Evolutionary conservation across 2,113 vertebrate genomes (phyloP), one percentile per base, ranked within the genome.

Genomic region (Shinisaurus crocodilurus): DNA sequence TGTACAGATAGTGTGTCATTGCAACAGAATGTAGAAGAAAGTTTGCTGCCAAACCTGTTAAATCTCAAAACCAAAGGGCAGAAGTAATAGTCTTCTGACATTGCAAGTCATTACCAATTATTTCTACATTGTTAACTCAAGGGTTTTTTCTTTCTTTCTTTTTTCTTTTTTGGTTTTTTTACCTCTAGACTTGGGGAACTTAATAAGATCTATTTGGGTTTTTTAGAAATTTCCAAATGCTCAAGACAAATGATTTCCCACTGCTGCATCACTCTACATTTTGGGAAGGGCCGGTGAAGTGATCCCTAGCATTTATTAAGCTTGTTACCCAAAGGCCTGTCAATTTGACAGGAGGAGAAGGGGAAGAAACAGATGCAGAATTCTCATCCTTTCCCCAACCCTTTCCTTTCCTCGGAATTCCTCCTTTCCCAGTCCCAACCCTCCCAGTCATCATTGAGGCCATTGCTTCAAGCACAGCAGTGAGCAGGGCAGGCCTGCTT

Each of bases 71-170:
- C 37, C 79, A 92, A 87, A 70, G 60, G 85, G 72, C 89, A 87
- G 79, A 87, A 90, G 86, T 84, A 92, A 92, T 87, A 67, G 18
- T 84, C 48, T 57, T 82, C 45, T 90, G 84, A 90, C 80, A 87
- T 69, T 82, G 88, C 70, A 84, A 84, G 74, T 86, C 72, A 72
- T 72, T 88, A 60, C 63, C 75, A 87, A 83, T 90, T 90, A 92
- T 84, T 92, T 87, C 63, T 90, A 65, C 34, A 40, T 70, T 88
- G 72, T 87, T 87, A 89, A 90, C 80, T 72, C 91, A 69, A 87
- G 77, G 7, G 27, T 29, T 43, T 37, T 43, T 43, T 10, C 3
- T 20, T 23, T 63, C 20, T 10, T 23, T 63, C 37, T 54, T 87
- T 45, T 88, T 83, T 6, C 40, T 48, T 87, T 45, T 86, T 85